phyloP scores from a whole-genome alignment of 2,888 invertebrate species.

The Andrena chrysosceles region DNA sequence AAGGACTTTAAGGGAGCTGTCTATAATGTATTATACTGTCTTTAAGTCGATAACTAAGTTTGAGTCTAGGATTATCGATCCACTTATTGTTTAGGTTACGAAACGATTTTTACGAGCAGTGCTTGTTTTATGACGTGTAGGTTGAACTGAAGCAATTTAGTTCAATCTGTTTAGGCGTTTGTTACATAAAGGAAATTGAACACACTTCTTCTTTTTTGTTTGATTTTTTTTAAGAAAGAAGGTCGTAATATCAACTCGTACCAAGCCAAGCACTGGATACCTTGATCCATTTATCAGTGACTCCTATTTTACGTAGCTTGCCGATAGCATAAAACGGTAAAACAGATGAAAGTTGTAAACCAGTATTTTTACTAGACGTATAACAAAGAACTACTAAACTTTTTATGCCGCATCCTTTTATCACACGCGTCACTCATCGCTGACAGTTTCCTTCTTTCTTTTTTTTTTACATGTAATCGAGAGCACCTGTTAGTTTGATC shows the following conservation, averaged over 20 bases:
- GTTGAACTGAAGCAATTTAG: constrained; percentile 53
- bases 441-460: constrained; percentile 6
- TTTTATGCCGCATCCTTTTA: constrained; percentile 50
- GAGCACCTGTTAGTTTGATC: constrained; percentile 59
- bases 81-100: constrained; percentile 74
- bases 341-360: constrained; percentile 68
- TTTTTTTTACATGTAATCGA: constrained; percentile 1
- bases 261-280: constrained; percentile 49
- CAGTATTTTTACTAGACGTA: constrained; percentile 72
- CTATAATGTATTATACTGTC: constrained; percentile 76
- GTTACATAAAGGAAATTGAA: constrained; percentile 36
- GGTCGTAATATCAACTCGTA: constrained; percentile 48
- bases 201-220: constrained; percentile 42
- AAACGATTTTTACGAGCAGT: constrained; percentile 67
- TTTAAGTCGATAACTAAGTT: constrained; percentile 71
- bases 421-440: constrained; percentile 24
- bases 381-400: constrained; percentile 45
- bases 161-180: constrained; percentile 58
- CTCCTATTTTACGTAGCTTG: constrained; percentile 63
- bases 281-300: constrained; percentile 60
- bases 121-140: constrained; percentile 63
- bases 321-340: constrained; percentile 66
- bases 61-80: constrained; percentile 67
- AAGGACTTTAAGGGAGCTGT: constrained; percentile 71
- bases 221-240: constrained; percentile 13